phyloP scores from a whole-genome alignment of 1,140 invertebrate species.

The Manduca sexta region DNA sequence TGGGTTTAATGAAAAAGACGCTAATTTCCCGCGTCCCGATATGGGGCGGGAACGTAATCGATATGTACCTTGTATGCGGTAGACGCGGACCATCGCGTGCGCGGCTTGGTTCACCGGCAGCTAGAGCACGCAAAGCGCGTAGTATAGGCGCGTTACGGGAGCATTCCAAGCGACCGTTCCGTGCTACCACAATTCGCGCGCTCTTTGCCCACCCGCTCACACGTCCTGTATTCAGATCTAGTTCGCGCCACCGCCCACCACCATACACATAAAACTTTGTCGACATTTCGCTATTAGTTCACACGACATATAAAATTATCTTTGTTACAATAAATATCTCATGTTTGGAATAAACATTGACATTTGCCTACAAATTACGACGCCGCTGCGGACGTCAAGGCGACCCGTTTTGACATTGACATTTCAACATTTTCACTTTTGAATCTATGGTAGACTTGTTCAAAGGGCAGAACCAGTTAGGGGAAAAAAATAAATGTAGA shows the following conservation, averaged over 20 bases:
- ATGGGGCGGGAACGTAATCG: no score
- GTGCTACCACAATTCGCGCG: conserved; percentile 21
- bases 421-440: no score
- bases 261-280: conserved; percentile 35
- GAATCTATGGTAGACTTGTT: no score
- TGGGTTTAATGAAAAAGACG: no score
- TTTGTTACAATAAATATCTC: no score
- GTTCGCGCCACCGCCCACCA: conserved; percentile 37
- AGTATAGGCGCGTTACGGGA: conserved; percentile 19
- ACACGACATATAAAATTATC: not conserved
- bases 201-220: conserved; percentile 30
- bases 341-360: no score
- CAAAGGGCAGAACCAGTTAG: no score
- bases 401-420: no score
- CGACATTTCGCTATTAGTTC: conserved; percentile 11
- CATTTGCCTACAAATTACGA: no score
- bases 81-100: conserved; percentile 20
- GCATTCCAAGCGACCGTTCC: conserved; percentile 19
- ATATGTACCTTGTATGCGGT: conserved; percentile 23
- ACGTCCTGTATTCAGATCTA: conserved; percentile 22
- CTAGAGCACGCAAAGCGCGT: conserved; percentile 26
- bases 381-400: no score
- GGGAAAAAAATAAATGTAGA: no score
- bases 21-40: no score
- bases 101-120: conserved; percentile 10